phyloP scores from a whole-genome alignment of 2,113 vertebrate genomes.

The Pseudolaguvia tuberculata region DNA sequence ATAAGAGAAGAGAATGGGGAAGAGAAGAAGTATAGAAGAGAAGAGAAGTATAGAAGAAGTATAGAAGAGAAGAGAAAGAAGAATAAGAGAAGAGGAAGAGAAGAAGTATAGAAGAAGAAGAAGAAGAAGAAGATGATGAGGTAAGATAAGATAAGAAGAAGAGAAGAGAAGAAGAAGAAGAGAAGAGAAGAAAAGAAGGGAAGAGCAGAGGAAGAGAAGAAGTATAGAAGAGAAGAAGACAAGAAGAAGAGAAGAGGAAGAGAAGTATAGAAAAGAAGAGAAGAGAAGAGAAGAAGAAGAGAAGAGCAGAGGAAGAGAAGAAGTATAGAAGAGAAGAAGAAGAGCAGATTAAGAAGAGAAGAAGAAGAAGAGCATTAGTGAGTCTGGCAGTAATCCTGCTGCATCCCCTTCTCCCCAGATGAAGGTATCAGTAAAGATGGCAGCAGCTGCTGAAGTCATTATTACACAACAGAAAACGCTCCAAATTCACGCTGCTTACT shows the following conservation, averaged over 20 bases:
- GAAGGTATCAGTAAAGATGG: constrained; percentile 7
- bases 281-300: not conserved
- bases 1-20: not conserved
- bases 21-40: not conserved
- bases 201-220: not conserved
- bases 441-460: constrained; percentile 16
- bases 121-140: no score
- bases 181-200: not conserved
- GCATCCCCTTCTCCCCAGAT: not conserved
- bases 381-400: no score
- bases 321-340: no score
- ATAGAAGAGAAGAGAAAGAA: constrained; percentile 4
- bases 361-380: no score
- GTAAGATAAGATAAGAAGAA: no score
- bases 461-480: constrained; percentile 5
- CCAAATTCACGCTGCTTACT: not conserved
- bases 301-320: no score
- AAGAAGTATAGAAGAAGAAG: not conserved
- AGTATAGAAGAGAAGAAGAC: constrained; percentile 4
- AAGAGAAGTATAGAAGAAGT: constrained; percentile 1
- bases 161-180: no score
- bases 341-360: no score
- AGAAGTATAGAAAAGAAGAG: not conserved
- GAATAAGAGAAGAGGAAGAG: constrained; percentile 4
- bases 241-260: not conserved